Conservation (phyloP, 2,797 vertebrate species). For the Chrosomus eos region DNA sequence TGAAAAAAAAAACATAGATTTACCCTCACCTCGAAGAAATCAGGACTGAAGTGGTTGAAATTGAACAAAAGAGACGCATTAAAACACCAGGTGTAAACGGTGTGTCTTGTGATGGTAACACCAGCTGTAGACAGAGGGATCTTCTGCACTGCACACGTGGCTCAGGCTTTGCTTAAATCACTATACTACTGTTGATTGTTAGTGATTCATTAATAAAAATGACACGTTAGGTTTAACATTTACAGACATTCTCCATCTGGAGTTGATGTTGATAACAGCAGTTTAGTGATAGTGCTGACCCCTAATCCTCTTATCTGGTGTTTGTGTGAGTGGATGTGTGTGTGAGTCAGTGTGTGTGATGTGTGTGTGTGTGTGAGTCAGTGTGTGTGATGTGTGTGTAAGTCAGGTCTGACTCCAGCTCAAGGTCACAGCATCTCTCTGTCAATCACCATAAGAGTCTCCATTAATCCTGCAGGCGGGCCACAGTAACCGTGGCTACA, state of each 20-base stretch:
- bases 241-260: not conserved
- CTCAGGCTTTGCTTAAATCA: not conserved
- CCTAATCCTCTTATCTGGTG: not conserved
- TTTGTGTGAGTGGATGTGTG: not conserved
- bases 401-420: constrained; percentile 58
- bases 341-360: not conserved
- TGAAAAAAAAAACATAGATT: too few relatives aligned
- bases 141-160: not conserved
- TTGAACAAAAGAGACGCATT: too few relatives aligned
- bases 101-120: too few relatives aligned
- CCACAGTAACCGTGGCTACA: constrained; percentile 73
- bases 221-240: not conserved
- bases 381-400: too few relatives aligned
- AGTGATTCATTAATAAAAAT: not conserved
- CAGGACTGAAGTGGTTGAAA: too few relatives aligned
- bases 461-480: constrained; percentile 66
- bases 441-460: constrained; percentile 64
- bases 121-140: not conserved
- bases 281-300: not conserved
- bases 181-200: not conserved
- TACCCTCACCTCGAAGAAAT: too few relatives aligned
- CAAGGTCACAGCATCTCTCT: constrained; percentile 69
- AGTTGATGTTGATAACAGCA: not conserved
- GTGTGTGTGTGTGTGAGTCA: too few relatives aligned
- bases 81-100: not conserved